A percentile compares a stretch with the other conserved stretches of the same genome.
Conservation (phyloP, 2,888 invertebrate genomes). For the Steromphala cineraria region DNA sequence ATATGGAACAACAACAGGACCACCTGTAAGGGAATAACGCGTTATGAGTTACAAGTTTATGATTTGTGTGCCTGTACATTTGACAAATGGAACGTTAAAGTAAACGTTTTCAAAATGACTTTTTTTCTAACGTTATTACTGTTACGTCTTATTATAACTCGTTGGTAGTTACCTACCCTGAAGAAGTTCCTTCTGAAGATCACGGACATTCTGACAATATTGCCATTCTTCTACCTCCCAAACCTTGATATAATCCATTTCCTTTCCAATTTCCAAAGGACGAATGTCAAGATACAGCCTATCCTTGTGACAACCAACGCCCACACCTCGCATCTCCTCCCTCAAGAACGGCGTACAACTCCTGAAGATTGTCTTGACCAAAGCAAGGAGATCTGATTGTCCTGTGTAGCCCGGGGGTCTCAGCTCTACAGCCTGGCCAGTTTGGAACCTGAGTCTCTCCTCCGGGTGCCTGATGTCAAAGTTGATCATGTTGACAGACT, state of each 20-base stretch:
- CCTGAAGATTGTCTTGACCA: constrained; percentile 18
- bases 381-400: not conserved
- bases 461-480: constrained; percentile 22
- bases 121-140: too few species aligned
- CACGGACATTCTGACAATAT: constrained; percentile 13
- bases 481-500: constrained; percentile 18
- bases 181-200: constrained; percentile 5
- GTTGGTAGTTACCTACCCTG: constrained; percentile 14
- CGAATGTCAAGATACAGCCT: constrained; percentile 32
- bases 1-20: not conserved
- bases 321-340: constrained; percentile 27
- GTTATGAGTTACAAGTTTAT: too few species aligned
- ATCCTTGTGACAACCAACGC: constrained; percentile 31
- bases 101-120: too few species aligned
- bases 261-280: constrained; percentile 24
- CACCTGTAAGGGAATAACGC: not conserved
- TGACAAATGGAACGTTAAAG: too few species aligned
- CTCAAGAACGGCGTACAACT: constrained; percentile 27
- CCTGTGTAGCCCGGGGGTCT: not conserved
- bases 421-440: constrained; percentile 25
- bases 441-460: constrained; percentile 7
- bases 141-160: not conserved
- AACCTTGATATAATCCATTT: constrained; percentile 23
- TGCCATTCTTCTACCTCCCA: constrained; percentile 23
- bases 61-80: too few species aligned